A percentile compares a stretch with the other conserved stretches of the same genome.
Evolutionary conservation across 1,140 invertebrate species (phyloP).

Genomic region (Lanistes nyassanus): DNA sequence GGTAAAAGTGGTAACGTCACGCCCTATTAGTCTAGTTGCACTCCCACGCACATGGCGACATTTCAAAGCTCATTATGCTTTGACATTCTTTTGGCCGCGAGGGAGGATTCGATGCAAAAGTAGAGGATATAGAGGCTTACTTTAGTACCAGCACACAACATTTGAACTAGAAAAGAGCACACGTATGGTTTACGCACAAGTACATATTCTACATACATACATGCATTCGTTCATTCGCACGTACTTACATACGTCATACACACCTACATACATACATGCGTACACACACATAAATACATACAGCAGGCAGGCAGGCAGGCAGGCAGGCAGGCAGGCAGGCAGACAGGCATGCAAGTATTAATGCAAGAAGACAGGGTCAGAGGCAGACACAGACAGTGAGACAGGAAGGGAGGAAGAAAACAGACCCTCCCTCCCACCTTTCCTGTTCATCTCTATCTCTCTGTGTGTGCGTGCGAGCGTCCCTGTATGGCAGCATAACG

Average conservation of each 20-base stretch:
- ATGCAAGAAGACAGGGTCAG: not conserved
- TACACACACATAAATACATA: slow-evolving; percentile 3
- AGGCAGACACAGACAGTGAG: not conserved
- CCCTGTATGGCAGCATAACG: too few relatives aligned
- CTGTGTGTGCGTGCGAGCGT: not conserved
- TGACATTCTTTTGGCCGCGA: not conserved
- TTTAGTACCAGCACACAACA: too few relatives aligned
- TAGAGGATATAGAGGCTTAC: not conserved
- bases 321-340: not conserved
- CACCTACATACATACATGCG: not conserved
- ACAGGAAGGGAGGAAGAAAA: not conserved
- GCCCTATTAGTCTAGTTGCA: too few relatives aligned
- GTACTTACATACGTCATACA: too few relatives aligned
- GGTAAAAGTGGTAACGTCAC: too few relatives aligned
- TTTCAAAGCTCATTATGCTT: too few relatives aligned
- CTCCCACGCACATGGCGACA: too few relatives aligned
- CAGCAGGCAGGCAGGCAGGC: not conserved
- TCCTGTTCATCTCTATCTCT: not conserved
- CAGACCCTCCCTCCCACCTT: not conserved
- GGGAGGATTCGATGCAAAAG: not conserved
- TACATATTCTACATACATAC: not conserved
- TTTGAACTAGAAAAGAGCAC: not conserved
- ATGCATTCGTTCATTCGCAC: slow-evolving; percentile 1
- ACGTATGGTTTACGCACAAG: not conserved
- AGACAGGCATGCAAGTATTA: not conserved